Conservation (phyloP, 2,113 vertebrate genomes). For the Desmodus rotundus region DNA sequence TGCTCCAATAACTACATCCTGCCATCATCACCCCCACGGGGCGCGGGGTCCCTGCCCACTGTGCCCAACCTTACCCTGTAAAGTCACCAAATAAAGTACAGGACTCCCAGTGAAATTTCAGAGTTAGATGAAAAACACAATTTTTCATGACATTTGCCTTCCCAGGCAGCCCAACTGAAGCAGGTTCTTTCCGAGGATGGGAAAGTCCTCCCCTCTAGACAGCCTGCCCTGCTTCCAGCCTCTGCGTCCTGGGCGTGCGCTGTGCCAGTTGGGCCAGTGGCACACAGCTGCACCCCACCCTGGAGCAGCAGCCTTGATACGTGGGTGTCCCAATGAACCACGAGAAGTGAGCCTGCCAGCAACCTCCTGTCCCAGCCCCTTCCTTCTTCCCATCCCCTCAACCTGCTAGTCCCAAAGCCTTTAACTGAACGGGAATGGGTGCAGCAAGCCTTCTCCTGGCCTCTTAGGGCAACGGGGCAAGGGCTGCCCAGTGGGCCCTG, state of each 20-base stretch:
- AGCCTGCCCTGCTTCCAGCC: not conserved
- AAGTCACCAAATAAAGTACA: not conserved
- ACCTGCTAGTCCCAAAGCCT: slow-evolving; percentile 60
- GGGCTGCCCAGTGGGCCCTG: slow-evolving; percentile 38
- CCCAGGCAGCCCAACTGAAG: not conserved
- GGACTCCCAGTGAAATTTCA: not conserved
- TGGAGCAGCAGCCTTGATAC: not conserved
- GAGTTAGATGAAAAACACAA: not conserved
- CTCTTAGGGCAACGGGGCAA: slow-evolving; percentile 52
- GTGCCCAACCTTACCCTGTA: not conserved
- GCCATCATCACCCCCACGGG: fast-evolving
- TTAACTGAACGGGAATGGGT: slow-evolving; percentile 57
- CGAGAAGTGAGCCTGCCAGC: not conserved
- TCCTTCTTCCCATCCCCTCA: not conserved
- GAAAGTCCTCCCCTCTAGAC: not conserved
- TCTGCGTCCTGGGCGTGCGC: not conserved
- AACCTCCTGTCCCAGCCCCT: not conserved
- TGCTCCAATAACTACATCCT: not conserved
- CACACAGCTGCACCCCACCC: not conserved
- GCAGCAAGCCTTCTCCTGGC: slow-evolving; percentile 30
- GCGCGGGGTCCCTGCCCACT: not conserved
- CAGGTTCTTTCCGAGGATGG: not conserved
- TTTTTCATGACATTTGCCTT: not conserved
- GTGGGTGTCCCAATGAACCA: not conserved
- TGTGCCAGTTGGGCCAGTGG: not conserved